phyloP scores from a whole-genome alignment of 2,888 invertebrate species.

The Andrena hattorfiana region DNA sequence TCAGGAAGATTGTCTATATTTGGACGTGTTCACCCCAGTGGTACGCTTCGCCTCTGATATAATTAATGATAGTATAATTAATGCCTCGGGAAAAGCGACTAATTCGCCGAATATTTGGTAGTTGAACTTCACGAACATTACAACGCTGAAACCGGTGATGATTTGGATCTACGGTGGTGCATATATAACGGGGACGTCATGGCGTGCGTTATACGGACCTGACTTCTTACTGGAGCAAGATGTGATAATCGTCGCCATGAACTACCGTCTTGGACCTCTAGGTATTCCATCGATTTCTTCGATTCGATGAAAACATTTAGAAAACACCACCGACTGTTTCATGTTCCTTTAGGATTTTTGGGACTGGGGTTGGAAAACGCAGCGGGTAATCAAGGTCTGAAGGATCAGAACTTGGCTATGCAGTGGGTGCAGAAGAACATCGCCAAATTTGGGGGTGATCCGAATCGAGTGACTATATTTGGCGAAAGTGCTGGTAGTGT shows the following conservation, averaged over 20 bases:
- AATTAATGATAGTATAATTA: background rate
- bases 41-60: conserved; percentile 47
- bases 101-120: background rate
- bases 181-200: conserved; percentile 44
- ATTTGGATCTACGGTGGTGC: conserved; percentile 70
- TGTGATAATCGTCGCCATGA: conserved; percentile 68
- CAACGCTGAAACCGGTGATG: conserved; percentile 61
- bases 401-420: conserved; percentile 89
- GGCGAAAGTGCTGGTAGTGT: conserved; percentile 90
- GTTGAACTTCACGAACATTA: background rate
- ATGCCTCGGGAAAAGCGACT: background rate
- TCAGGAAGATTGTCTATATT: conserved; percentile 73
- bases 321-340: background rate
- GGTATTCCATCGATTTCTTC: conserved; percentile 43
- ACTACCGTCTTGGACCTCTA: conserved; percentile 73
- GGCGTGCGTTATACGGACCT: conserved; percentile 41
- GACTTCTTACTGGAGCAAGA: conserved; percentile 71
- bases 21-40: conserved; percentile 75
- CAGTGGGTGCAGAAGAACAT: conserved; percentile 90
- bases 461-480: conserved; percentile 88
- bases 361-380: conserved; percentile 89
- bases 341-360: conserved; percentile 83
- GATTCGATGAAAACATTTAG: background rate
- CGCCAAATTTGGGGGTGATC: conserved; percentile 89
- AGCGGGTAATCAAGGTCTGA: conserved; percentile 90